These are phyloP conservation scores for Hipposideros larvatus DNA, from an alignment of 2,797 vertebrate genomes.

Conservation along the genomic window DNA sequence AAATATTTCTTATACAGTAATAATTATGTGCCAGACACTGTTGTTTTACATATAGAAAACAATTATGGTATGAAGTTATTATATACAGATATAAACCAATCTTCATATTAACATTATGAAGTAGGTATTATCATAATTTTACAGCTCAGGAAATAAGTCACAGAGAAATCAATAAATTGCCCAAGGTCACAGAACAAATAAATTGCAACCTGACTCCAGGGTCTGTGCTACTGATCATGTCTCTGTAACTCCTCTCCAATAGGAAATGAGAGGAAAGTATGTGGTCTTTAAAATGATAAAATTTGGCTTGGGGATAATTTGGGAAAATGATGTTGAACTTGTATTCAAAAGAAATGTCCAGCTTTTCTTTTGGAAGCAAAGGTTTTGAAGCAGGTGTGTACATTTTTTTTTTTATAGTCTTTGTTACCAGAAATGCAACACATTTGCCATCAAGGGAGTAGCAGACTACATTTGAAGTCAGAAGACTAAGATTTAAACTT, in stretches of 20 bases:
- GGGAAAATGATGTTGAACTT: background rate
- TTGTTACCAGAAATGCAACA: background rate
- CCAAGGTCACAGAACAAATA: background rate
- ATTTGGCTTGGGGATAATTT: background rate
- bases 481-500: background rate
- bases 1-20: conserved; percentile 31
- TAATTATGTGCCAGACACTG: background rate
- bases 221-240: background rate
- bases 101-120: background rate
- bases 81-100: background rate
- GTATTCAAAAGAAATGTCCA: background rate
- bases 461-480: background rate
- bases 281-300: background rate
- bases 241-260: background rate
- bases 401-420: background rate
- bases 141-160: conserved; percentile 14
- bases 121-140: background rate
- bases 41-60: background rate
- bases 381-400: background rate
- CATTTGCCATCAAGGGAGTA: background rate
- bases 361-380: background rate
- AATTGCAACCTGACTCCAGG: background rate
- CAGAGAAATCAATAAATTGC: background rate
- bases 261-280: background rate
- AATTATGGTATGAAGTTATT: background rate